Base-by-base conservation (phyloP, 2,113 vertebrate genomes). In the Alouatta palliata region DNA sequence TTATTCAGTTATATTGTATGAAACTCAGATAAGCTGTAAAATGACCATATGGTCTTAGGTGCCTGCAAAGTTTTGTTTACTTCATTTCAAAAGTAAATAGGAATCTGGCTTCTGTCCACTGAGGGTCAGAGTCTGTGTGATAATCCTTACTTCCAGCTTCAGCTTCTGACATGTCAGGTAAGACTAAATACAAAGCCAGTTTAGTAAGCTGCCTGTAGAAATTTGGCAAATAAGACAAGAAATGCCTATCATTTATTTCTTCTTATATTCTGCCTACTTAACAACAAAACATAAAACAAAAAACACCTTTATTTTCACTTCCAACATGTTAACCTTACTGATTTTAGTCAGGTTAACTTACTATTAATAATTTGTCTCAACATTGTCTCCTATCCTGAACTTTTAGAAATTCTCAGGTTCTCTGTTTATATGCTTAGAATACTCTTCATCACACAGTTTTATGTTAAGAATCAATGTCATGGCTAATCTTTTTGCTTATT, bases 141-240 rank as follows among this genome's bases (percentile, higher is more conserved):
- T 96, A 96, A 94, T 91, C 61, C 80, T 97, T 75, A 92, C 93
- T 97, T 93, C 54, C 37, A 61, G 75, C 45, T 95, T 97, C 87
- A 95, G 71, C 77, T 97, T 96, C 92, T 97, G 95, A 97, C 95
- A 86, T 40, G 87, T 89, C 95, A 90, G 94, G 81, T 91, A 95
- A 97, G 97, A 97, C 58, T 58, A 47, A 97, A 94, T 97, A 97
- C 30, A 96, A 81, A 94, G 43, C 19, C 71, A 20, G 58, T 87
- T 95, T 54, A 87, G 70, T 87, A 92, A 96, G 64, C n/a, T 81
- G 87, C 87, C 95, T 92, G 12, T 95, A 85, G 87, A 96, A 68
- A 93, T 90, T 93, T 97, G 97, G 94, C 97, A 94, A 71, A 87
- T 52, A 87, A 93, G 85, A 84, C 37, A 96, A 94, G 80, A 93